These are phyloP conservation scores for Acridotheres tristis DNA, from an alignment of 2,797 vertebrate species.

Conservation along the genomic window DNA sequence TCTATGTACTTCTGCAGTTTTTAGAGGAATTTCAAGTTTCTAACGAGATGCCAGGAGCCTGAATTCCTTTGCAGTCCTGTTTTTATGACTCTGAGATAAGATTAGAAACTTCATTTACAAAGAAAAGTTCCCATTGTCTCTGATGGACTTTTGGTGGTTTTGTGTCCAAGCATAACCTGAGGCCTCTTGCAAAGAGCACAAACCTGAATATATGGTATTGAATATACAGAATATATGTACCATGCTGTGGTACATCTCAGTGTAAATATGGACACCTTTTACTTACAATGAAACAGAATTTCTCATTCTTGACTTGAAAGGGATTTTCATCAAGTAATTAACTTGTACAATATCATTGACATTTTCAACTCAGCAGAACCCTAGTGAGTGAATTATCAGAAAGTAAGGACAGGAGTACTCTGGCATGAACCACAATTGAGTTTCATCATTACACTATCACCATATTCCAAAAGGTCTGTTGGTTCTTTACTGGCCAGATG, in stretches of 20 bases:
- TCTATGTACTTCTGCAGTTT: neutral
- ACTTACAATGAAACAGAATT: neutral
- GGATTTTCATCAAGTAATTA: neutral
- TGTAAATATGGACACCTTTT: neutral
- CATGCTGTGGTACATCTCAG: neutral
- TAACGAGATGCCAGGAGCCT: neutral
- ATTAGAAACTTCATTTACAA: neutral
- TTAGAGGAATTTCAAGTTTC: neutral
- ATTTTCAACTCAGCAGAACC: neutral
- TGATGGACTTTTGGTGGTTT: neutral
- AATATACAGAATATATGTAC: neutral
- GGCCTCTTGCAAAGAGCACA: neutral
- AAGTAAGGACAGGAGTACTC: neutral
- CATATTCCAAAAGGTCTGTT: neutral
- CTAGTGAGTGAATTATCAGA: neutral
- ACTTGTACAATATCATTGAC: neutral
- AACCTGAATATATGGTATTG: neutral
- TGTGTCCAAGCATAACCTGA: neutral
- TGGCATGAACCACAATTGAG: neutral
- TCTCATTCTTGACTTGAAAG: neutral
- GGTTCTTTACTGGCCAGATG: neutral
- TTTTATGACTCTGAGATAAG: neutral
- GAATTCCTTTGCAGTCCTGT: neutral
- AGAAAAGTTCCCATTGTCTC: neutral
- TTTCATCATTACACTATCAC: neutral